phyloP scores from a whole-genome alignment of 2,888 invertebrate genomes.

The Dolichomitus sp. region DNA sequence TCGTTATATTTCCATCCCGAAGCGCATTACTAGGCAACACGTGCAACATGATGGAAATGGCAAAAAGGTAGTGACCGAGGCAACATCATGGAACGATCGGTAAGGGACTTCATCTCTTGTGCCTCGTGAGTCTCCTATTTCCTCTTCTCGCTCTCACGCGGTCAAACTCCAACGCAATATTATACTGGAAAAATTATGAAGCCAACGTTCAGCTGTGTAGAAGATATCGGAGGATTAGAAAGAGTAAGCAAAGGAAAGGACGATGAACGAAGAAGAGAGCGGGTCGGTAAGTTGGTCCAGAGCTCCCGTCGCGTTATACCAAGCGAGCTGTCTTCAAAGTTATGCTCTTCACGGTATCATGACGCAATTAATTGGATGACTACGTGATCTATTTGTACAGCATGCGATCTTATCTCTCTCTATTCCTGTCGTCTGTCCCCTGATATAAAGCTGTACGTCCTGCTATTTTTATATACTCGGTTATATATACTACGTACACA shows the following conservation, averaged over 20 bases:
- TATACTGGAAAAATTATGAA: slow-evolving; percentile 53
- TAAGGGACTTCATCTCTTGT: slow-evolving; percentile 5
- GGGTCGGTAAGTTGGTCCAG: background rate
- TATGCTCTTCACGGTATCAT: slow-evolving; percentile 47
- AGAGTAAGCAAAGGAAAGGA: background rate
- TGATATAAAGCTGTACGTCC: background rate
- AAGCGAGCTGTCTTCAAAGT: slow-evolving; percentile 50
- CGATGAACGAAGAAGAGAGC: slow-evolving; percentile 3
- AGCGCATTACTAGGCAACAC: slow-evolving; percentile 13
- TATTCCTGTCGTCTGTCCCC: slow-evolving; percentile 38
- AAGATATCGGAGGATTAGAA: slow-evolving; percentile 35
- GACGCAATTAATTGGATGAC: slow-evolving; percentile 60
- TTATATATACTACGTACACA: background rate
- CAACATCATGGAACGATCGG: slow-evolving; percentile 14
- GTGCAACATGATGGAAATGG: slow-evolving; percentile 6
- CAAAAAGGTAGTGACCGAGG: slow-evolving; percentile 23
- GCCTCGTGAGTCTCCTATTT: slow-evolving; percentile 8
- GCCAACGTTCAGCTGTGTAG: slow-evolving; percentile 38
- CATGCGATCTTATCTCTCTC: slow-evolving; percentile 37
- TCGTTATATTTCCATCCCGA: slow-evolving; percentile 40
- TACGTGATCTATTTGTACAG: slow-evolving; percentile 65
- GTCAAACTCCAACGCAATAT: slow-evolving; percentile 38
- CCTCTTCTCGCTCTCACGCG: slow-evolving; percentile 1
- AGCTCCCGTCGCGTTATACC: slow-evolving; percentile 37
- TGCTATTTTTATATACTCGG: background rate